Percentiles rank a stretch among this genome's conserved stretches.
phyloP scores from a whole-genome alignment of 1,140 invertebrate genomes.

The Macrobrachium nipponense region DNA sequence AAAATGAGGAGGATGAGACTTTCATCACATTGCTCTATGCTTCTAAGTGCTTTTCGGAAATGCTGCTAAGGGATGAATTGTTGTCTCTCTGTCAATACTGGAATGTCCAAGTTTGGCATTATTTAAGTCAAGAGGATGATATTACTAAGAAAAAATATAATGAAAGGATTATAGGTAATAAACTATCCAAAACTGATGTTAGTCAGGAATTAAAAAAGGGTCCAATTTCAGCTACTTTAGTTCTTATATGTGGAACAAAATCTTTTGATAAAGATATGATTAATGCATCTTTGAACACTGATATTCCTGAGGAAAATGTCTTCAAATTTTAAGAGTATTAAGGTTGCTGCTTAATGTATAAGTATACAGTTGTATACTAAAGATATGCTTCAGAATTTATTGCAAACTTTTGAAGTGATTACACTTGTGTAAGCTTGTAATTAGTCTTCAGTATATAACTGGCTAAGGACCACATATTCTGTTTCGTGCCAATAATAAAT shows the following conservation, averaged over 20 bases:
- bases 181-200: constrained; percentile 64
- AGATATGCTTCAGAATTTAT: too few species aligned
- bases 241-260: constrained; percentile 70
- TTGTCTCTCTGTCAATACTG: constrained; percentile 73
- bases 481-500: too few species aligned
- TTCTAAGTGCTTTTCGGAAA: constrained; percentile 70
- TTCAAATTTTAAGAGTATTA: constrained; percentile 59
- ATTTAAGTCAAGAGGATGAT: constrained; percentile 70
- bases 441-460: too few species aligned
- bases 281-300: constrained; percentile 65
- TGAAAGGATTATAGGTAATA: constrained; percentile 64
- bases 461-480: too few species aligned
- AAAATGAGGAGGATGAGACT: constrained; percentile 76
- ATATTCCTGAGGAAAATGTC: constrained; percentile 62
- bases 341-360: too few species aligned
- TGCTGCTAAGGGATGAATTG: constrained; percentile 74
- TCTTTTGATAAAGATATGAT: constrained; percentile 69
- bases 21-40: constrained; percentile 74
- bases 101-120: constrained; percentile 77
- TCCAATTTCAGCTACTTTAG: constrained; percentile 61
- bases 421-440: too few species aligned
- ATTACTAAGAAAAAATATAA: constrained; percentile 63
- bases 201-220: constrained; percentile 59
- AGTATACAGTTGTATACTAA: too few species aligned
- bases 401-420: too few species aligned